phyloP scores from a whole-genome alignment of 1,140 invertebrate genomes.

The Portunus trituberculatus region DNA sequence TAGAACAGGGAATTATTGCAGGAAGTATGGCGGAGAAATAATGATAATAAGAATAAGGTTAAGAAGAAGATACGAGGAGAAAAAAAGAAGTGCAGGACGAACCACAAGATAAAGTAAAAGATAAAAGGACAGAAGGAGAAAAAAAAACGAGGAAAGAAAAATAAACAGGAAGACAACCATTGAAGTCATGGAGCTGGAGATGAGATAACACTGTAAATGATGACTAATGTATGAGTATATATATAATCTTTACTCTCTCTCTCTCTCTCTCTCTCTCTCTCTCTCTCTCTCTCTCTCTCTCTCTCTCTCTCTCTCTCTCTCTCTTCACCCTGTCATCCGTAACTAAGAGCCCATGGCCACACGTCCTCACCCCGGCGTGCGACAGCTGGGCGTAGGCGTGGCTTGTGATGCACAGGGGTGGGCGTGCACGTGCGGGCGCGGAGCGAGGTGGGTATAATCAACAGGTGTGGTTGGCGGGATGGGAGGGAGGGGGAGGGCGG shows the following conservation, averaged over 20 bases:
- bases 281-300: slow-evolving; percentile 42
- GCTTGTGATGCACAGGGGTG: slow-evolving; percentile 8
- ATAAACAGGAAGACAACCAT: no score
- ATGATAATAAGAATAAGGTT: no score
- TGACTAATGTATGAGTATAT: no score
- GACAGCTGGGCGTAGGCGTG: neutral
- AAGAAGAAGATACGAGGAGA: neutral
- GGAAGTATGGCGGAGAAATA: no score
- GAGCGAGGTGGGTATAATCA: slow-evolving; percentile 34
- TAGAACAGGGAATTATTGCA: no score
- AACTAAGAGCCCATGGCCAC: neutral
- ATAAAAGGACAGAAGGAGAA: no score
- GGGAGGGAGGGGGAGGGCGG: neutral
- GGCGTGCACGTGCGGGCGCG: slow-evolving; percentile 32
- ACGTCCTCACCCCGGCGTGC: neutral
- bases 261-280: slow-evolving; percentile 43
- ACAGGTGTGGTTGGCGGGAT: neutral
- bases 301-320: neutral
- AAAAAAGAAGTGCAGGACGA: neutral
- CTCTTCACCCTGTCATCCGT: neutral
- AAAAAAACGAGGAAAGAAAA: no score
- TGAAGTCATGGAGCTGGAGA: no score
- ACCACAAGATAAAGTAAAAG: no score
- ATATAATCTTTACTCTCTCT: neutral
- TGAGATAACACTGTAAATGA: no score